phyloP scores from a whole-genome alignment of 2,113 vertebrate species.

The Rhabdornis inornatus region DNA sequence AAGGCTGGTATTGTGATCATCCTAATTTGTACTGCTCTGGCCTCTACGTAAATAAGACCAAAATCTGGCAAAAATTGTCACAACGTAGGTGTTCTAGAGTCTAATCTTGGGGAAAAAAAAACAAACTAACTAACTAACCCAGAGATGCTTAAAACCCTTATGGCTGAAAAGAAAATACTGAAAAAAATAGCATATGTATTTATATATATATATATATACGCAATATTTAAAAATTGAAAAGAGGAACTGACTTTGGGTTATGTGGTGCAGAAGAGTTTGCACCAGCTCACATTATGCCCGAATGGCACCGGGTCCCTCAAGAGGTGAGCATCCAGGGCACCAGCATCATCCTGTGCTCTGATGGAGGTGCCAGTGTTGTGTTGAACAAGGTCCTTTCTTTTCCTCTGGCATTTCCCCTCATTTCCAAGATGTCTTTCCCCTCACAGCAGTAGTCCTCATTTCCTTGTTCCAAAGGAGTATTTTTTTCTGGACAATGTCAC shows the following conservation, averaged over 20 bases:
- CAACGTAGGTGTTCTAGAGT: not conserved
- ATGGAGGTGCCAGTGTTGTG: not conserved
- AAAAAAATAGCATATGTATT: not conserved
- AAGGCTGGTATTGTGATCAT: not conserved
- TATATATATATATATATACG: not conserved
- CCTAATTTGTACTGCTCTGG: not conserved
- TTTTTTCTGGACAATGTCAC: not conserved
- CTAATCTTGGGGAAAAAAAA: not conserved
- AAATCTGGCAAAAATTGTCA: not conserved
- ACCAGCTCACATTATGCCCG: not conserved
- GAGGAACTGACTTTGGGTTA: not conserved
- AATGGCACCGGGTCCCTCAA: accelerated
- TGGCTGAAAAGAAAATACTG: not conserved
- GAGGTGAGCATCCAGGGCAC: not conserved
- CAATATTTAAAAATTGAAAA: not conserved
- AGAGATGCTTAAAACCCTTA: not conserved
- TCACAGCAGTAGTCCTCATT: not conserved
- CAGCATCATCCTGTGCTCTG: accelerated
- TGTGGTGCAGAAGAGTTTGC: not conserved
- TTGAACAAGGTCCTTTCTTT: not conserved
- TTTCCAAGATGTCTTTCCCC: not conserved
- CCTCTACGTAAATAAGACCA: not conserved
- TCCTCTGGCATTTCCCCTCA: not conserved
- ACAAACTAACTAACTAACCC: not conserved
- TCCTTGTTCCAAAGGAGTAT: not conserved